Percentiles rank a stretch among this genome's conserved stretches.
phyloP scores from a whole-genome alignment of 35 echinoderm and acorn worm genomes.

The Heliocidaris erythrogramma region DNA sequence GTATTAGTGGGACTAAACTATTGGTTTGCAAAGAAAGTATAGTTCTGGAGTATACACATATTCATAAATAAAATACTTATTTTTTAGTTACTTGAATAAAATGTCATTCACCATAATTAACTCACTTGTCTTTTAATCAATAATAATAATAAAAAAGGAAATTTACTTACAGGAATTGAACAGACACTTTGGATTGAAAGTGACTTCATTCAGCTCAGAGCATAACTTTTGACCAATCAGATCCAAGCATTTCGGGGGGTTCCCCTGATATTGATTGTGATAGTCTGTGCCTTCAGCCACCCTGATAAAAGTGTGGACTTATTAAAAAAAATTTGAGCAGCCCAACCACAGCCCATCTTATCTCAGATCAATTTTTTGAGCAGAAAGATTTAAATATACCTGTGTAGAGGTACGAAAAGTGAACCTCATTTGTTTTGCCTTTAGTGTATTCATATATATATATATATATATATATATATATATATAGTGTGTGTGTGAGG shows the following conservation, averaged over 20 bases:
- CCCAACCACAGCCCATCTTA: too few relatives aligned
- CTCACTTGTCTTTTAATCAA: not conserved
- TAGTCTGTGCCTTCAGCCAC: not conserved
- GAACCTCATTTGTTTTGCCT: too few relatives aligned
- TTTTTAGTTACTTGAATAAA: not conserved
- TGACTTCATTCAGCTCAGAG: not conserved
- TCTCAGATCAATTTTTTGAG: too few relatives aligned
- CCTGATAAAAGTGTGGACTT: not conserved
- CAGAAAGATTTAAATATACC: too few relatives aligned
- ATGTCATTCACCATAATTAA: not conserved
- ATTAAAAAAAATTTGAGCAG: not conserved
- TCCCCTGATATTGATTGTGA: conserved; percentile 4
- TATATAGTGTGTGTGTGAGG: too few relatives aligned
- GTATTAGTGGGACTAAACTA: not conserved
- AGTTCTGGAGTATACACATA: conserved; percentile 5
- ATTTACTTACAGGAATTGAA: not conserved
- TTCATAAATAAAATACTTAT: not conserved
- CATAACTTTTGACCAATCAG: conserved; percentile 1
- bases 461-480: too few relatives aligned
- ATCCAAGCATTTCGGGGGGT: not conserved
- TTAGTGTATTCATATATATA: too few relatives aligned
- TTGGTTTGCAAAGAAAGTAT: not conserved
- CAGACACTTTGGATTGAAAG: not conserved
- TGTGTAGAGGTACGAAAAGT: too few relatives aligned
- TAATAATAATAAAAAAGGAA: not conserved